These are phyloP conservation scores for Drosophila robusta DNA, from an alignment of 2,888 invertebrate genomes.

Conservation along the genomic window DNA sequence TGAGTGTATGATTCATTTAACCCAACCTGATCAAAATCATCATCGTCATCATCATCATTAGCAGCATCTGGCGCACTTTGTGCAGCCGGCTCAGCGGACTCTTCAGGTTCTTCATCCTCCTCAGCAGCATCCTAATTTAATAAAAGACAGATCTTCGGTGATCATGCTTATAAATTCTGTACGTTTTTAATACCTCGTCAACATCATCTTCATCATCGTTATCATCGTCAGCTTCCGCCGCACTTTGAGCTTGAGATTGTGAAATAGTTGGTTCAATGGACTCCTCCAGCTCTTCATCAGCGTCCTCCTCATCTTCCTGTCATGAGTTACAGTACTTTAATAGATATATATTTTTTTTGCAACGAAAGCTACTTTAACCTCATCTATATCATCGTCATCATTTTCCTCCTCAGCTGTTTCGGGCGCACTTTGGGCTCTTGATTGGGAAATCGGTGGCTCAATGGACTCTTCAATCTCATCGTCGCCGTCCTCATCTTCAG, in stretches of 20 bases:
- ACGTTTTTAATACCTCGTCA: constrained; percentile 15
- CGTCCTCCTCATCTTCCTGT: constrained; percentile 68
- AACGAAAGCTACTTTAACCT: constrained; percentile 8
- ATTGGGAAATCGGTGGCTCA: constrained; percentile 15
- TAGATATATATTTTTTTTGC: neutral
- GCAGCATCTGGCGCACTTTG: constrained; percentile 24
- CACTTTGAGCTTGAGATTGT: constrained; percentile 50
- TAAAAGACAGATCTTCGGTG: neutral
- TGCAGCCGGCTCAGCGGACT: constrained; percentile 35
- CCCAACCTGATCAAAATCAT: constrained; percentile 36
- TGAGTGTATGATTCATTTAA: neutral
- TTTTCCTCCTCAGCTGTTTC: constrained; percentile 54
- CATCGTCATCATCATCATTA: constrained; percentile 52
- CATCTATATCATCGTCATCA: constrained; percentile 40
- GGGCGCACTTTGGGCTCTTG: constrained; percentile 18
- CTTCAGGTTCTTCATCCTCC: constrained; percentile 35
- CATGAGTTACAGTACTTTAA: neutral
- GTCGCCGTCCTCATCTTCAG: constrained; percentile 10
- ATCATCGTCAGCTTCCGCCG: constrained; percentile 48
- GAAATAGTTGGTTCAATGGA: constrained; percentile 61
- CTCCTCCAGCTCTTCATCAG: constrained; percentile 72
- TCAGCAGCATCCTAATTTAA: constrained; percentile 16
- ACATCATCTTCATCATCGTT: constrained; percentile 23
- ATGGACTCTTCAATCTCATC: constrained; percentile 26
- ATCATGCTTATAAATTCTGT: neutral